Evolutionary conservation across 2,888 invertebrate species (phyloP), one percentile per base, ranked within the genome.

Genomic region (Creontiades dilutus): DNA sequence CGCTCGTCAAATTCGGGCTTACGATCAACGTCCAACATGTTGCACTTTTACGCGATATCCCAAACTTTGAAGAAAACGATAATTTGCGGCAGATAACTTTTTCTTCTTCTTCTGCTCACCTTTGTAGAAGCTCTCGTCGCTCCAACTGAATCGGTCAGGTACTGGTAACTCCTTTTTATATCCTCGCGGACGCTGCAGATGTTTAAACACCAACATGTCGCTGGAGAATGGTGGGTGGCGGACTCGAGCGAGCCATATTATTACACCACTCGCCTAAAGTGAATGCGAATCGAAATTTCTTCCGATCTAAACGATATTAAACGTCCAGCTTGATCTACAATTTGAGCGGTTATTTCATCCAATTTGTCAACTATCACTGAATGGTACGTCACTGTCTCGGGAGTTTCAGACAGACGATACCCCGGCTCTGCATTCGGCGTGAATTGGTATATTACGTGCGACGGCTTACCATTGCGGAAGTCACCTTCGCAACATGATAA

Each of bases 1-100:
- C 61, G 78, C 23, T 90, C 89, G 75, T 90, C 89, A 81, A 90
- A 90, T n/a, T 57, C 86, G 7, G 89, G 90, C n/a, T 61, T 85
- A 19, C 46, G 23, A 12, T 37, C 46, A 19, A 90, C 68, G 76
- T 89, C 89, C 37, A 90, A 52, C 78, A 90, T 89, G 37, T 76
- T 80, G 52, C 52, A 5, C 52, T 52, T 12, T 52, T 52, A 52
- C 52, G 11, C 11, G n/a, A n/a, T 37, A 80, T 28, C 80, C 80
- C 80, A 80, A 80, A 37, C 80, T 80, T 13, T n/a, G 27, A 28
- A 80, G 37, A 80, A 80, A 80, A n/a, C 13, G 27, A n/a, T 46
- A 46, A 37, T 80, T 80, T 27, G 37, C n/a, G n/a, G n/a, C 37
- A 5, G 80, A 80, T 13, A 80, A 37, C 28, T n/a, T n/a, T n/a